These are phyloP conservation scores for Camelus bactrianus DNA, from an alignment of 2,113 vertebrate species.

Conservation along the genomic window DNA sequence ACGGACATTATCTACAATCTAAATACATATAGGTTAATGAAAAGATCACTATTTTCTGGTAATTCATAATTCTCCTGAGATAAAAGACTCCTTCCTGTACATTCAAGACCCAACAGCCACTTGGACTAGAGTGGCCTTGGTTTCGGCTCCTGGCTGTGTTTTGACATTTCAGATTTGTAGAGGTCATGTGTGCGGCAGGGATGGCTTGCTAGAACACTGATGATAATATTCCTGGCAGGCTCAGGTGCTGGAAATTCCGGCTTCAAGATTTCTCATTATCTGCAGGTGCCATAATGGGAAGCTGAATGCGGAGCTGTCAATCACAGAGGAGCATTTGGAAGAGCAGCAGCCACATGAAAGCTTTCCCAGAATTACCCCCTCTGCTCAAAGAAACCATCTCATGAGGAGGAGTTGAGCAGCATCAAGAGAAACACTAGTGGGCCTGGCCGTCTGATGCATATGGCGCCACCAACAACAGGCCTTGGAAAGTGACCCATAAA, in stretches of 20 bases:
- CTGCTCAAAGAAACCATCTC: constrained; percentile 31
- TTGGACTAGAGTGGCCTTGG: constrained; percentile 82
- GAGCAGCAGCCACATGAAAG: constrained; percentile 74
- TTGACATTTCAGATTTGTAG: constrained; percentile 86
- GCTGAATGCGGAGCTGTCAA: constrained; percentile 86
- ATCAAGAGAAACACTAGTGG: neutral
- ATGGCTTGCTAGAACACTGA: constrained; percentile 86
- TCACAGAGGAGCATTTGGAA: constrained; percentile 83
- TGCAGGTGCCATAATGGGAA: constrained; percentile 87
- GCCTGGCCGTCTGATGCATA: neutral
- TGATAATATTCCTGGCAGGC: constrained; percentile 88
- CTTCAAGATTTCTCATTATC: constrained; percentile 87
- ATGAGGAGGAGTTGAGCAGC: neutral
- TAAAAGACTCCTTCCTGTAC: constrained; percentile 75
- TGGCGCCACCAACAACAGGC: rapidly evolving
- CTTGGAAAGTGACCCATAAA: rapidly evolving
- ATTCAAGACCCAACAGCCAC: constrained; percentile 79
- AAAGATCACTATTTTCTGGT: constrained; percentile 80
- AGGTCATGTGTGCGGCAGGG: constrained; percentile 84
- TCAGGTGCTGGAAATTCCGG: constrained; percentile 83
- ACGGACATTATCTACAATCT: constrained; percentile 78
- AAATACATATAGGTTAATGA: constrained; percentile 81
- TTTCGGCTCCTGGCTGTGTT: constrained; percentile 87
- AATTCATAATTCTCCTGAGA: constrained; percentile 79
- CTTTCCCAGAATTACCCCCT: constrained; percentile 79